A percentile compares a stretch with the other conserved stretches of the same genome.
phyloP scores from a whole-genome alignment of 2,797 vertebrate genomes.

The Gymnoscopelus braueri region DNA sequence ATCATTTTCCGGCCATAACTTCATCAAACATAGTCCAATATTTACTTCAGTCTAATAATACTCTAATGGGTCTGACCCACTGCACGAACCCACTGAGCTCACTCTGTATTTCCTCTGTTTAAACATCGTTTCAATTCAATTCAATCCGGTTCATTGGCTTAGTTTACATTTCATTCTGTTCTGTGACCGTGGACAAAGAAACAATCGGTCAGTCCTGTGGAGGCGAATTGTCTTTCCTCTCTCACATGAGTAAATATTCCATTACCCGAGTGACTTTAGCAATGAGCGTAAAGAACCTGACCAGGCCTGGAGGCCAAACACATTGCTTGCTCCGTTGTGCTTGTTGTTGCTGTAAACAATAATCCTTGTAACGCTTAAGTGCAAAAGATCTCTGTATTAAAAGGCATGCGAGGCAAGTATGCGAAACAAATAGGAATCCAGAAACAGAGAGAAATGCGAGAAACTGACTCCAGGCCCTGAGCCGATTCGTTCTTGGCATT shows the following conservation, averaged over 20 bases:
- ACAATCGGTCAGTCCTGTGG: neutral
- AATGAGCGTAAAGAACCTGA: neutral
- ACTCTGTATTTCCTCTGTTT: too few species aligned
- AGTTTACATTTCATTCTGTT: neutral
- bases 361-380: neutral
- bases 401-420: conserved; percentile 19
- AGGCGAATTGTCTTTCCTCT: too few species aligned
- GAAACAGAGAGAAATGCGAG: conserved; percentile 12
- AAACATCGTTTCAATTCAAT: too few species aligned
- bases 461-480: conserved; percentile 2
- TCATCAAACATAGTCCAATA: too few species aligned
- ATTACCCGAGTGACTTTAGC: neutral
- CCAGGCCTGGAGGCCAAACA: neutral
- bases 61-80: too few species aligned
- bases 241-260: too few species aligned
- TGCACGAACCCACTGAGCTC: too few species aligned
- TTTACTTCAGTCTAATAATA: too few species aligned
- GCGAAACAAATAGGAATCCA: conserved; percentile 18
- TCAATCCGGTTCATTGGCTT: neutral
- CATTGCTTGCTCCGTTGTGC: neutral
- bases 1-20: too few species aligned
- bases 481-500: neutral
- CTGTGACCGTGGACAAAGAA: neutral
- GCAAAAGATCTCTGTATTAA: neutral
- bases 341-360: neutral